Conservation (phyloP, 2,797 vertebrate species). For the Sebastes steindachneri region DNA sequence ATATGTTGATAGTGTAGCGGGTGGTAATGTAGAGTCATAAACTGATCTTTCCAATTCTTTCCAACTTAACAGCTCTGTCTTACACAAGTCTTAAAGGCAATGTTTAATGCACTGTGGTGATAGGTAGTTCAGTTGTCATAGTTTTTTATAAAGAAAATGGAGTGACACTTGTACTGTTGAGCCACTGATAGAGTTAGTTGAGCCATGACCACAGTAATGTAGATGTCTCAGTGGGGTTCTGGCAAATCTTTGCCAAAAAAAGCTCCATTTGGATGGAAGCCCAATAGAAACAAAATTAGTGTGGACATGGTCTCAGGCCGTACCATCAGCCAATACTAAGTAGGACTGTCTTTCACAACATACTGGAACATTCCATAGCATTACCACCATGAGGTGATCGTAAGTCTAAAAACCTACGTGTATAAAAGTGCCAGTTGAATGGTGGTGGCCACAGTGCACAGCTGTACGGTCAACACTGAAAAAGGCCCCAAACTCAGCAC, state of each 20-base stretch:
- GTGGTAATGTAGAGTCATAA: not conserved
- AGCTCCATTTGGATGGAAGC: not conserved
- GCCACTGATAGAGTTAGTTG: not conserved
- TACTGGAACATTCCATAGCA: not conserved
- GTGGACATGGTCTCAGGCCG: not conserved
- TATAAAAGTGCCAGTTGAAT: not conserved
- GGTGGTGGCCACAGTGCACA: not conserved
- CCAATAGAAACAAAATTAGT: too few relatives aligned
- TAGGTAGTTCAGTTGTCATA: slow-evolving; percentile 31
- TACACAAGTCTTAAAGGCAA: not conserved
- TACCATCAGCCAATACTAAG: not conserved
- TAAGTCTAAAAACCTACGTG: not conserved
- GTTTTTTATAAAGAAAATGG: not conserved
- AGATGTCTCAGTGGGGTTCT: not conserved
- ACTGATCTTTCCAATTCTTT: not conserved
- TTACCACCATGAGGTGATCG: not conserved
- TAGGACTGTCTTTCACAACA: not conserved
- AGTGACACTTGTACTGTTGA: not conserved
- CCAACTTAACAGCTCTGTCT: not conserved
- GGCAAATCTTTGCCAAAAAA: not conserved
- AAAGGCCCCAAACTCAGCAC: not conserved
- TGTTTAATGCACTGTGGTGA: slow-evolving; percentile 44
- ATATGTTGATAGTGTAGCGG: not conserved
- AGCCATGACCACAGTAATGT: not conserved
- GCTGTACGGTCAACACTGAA: not conserved